These are phyloP conservation scores for Orius insidiosus DNA, from an alignment of 1,140 invertebrate species.

Conservation along the genomic window DNA sequence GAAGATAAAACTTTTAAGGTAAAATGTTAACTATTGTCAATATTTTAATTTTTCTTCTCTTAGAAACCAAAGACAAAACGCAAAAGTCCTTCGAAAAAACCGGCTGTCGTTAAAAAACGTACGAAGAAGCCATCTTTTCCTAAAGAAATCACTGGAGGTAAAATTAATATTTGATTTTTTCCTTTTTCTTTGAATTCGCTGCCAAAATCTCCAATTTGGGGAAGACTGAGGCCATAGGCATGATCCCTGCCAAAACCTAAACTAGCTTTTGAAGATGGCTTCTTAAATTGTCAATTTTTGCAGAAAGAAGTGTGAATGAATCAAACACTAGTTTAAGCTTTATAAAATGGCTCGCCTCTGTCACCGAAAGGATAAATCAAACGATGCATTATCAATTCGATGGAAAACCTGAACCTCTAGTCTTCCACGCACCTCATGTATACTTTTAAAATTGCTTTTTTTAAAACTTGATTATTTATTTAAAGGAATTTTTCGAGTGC, in stretches of 20 bases:
- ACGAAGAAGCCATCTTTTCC: too few species aligned
- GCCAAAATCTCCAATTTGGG: neutral
- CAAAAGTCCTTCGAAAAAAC: too few species aligned
- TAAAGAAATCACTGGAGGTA: too few species aligned
- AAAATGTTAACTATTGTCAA: neutral
- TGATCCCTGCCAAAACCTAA: neutral
- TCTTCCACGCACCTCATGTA: conserved; percentile 50
- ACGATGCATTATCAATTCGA: conserved; percentile 61
- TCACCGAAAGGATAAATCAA: conserved; percentile 61
- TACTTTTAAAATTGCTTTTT: conserved; percentile 4
- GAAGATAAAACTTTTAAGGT: neutral
- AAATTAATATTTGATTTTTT: too few species aligned
- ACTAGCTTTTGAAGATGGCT: too few species aligned
- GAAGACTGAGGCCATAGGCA: neutral
- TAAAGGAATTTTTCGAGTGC: conserved; percentile 49
- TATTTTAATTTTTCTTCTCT: neutral
- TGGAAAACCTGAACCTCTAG: conserved; percentile 49
- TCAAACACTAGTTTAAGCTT: conserved; percentile 32
- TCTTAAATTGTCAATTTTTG: neutral
- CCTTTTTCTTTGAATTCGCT: too few species aligned
- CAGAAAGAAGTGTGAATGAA: conserved; percentile 11
- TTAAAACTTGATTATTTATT: conserved; percentile 14
- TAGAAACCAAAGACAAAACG: neutral
- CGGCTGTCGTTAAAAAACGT: too few species aligned
- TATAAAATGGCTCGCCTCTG: conserved; percentile 49